Evolutionary conservation across 2,888 invertebrate genomes (phyloP), one percentile per base, ranked within the genome.

Genomic region (Drosophila ustulata): DNA sequence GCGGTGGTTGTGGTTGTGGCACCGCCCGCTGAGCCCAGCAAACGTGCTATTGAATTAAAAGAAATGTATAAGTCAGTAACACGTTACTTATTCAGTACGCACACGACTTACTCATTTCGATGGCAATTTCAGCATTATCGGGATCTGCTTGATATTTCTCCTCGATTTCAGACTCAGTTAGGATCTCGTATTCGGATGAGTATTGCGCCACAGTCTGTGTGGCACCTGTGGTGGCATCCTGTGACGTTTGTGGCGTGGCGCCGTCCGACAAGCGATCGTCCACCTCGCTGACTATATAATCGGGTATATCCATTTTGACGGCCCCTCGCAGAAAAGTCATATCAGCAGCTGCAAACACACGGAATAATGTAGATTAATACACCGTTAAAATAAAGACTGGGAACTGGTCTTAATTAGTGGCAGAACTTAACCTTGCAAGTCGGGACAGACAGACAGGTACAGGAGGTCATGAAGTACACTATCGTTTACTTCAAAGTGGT

Each of bases 221-320:
- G 5, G 83, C 83, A 5, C 76, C 83, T 26, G 76, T 83, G 50
- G 79, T 86, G 13, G 89, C 86, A 75, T 92, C 92, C 71, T 91
- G 92, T 39, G 92, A 90, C 28, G 90, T 84, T 64, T 91, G 92
- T 13, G 89, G 89, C 59, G 90, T 90, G n/a, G 89, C 88, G 1
- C 89, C 86, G 37, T 90, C 91, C 13, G 83, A 87, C 26, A 92
- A 58, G 0, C 89, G 84, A 74, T 92, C 92, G 26, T 91, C 89
- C 3, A 92, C 91, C 75, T 94, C 94, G 37, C 86, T 86, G 3
- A 91, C 91, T 74, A 94, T 91, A 77, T 94, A 94, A 77, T 94
- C 94, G 23, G 94, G 94, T 91, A 94, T 93, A 83, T 94, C 94
- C 89, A 94, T 89, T 89, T 94, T 94, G 18, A 94, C 92, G 65